Evolutionary conservation across 2,113 vertebrate genomes (phyloP).

Genomic region (Solea solea): DNA sequence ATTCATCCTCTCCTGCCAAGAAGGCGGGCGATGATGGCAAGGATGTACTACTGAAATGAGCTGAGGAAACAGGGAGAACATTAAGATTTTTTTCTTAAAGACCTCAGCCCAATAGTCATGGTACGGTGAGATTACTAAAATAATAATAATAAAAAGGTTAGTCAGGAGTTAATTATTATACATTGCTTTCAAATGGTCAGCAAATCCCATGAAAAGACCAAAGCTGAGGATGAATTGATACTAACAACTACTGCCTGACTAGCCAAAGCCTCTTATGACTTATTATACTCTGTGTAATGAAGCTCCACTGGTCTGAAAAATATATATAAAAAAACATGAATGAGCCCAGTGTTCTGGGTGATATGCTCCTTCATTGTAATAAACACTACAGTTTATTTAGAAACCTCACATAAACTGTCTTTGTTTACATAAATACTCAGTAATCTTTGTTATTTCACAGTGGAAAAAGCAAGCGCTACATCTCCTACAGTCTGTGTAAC

Average conservation of each 20-base stretch:
- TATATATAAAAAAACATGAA: background rate
- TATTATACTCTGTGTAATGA: background rate
- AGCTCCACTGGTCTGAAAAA: background rate
- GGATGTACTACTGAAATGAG: conserved; percentile 11
- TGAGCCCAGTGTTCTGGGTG: background rate
- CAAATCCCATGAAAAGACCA: conserved; percentile 7
- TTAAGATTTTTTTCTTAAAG: conserved; percentile 1
- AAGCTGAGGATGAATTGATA: background rate
- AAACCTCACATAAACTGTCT: background rate
- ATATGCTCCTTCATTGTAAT: background rate
- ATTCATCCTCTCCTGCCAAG: conserved; percentile 14
- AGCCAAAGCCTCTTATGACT: background rate
- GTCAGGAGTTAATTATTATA: background rate
- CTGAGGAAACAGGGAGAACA: conserved; percentile 14
- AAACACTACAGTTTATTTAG: background rate
- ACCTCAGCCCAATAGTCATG: background rate
- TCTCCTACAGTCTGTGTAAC: background rate
- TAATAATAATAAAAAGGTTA: conserved; percentile 14
- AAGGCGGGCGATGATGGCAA: conserved; percentile 14
- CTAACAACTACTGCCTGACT: background rate
- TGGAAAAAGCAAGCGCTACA: background rate
- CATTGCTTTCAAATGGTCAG: background rate
- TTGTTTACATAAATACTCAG: background rate
- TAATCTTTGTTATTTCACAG: background rate
- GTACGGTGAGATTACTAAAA: background rate